Conservation (phyloP, 2,888 invertebrate genomes). For the Sinohyriopsis cumingii region DNA sequence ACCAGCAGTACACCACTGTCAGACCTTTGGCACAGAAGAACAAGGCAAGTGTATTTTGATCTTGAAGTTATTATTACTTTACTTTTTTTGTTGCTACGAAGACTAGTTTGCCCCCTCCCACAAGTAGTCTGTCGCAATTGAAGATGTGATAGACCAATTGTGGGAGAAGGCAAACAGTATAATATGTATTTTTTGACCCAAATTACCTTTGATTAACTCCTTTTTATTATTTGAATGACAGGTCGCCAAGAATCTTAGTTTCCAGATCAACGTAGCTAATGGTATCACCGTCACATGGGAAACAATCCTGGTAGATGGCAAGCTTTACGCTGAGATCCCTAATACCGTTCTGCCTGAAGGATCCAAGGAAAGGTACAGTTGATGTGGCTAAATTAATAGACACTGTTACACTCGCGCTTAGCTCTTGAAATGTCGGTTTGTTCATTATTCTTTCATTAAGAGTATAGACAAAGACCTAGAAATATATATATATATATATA, state of each 20-base stretch:
- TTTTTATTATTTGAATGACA: constrained; percentile 17
- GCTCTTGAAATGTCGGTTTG: too few relatives aligned
- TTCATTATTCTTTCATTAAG: too few relatives aligned
- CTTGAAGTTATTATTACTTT: too few relatives aligned
- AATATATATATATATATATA: too few relatives aligned
- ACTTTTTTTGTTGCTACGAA: too few relatives aligned
- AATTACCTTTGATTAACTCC: neutral
- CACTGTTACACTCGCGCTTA: too few relatives aligned
- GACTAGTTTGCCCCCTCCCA: too few relatives aligned
- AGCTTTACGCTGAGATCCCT: constrained; percentile 92
- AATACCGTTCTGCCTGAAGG: constrained; percentile 89
- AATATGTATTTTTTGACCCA: too few relatives aligned
- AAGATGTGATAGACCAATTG: too few relatives aligned
- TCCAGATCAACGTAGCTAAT: constrained; percentile 84
- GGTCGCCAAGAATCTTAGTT: constrained; percentile 64
- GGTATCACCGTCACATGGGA: constrained; percentile 88
- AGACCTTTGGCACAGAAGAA: constrained; percentile 30
- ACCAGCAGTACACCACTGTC: constrained; percentile 31
- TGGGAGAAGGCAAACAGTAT: too few relatives aligned
- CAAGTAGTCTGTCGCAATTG: too few relatives aligned
- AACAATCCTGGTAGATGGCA: constrained; percentile 82
- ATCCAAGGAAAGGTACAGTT: constrained; percentile 86
- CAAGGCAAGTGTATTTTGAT: constrained; percentile 18
- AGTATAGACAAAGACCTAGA: too few relatives aligned
- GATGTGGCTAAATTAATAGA: neutral